Evolutionary conservation across 2,888 invertebrate genomes (phyloP).

Genomic region (Agapetus fuscipes): DNA sequence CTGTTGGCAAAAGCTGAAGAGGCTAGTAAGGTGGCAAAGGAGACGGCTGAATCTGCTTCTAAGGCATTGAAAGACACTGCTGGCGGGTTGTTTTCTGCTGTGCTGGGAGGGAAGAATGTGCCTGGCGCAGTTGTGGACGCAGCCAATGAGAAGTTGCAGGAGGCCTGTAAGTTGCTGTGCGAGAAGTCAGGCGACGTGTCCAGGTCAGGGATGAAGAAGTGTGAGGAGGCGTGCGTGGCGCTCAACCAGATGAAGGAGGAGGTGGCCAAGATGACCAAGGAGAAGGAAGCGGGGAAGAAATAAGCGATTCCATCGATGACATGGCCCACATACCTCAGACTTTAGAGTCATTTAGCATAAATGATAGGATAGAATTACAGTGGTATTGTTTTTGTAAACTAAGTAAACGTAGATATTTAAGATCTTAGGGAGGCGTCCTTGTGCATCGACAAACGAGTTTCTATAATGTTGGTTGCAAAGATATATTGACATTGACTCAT

Average conservation of each 20-base stretch:
- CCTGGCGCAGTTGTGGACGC: conserved; percentile 2
- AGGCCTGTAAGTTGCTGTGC: conserved; percentile 8
- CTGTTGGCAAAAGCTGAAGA: conserved; percentile 3
- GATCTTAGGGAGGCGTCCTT: too few relatives aligned
- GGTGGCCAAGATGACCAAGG: conserved; percentile 7
- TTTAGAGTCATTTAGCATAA: too few relatives aligned
- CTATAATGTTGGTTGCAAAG: too few relatives aligned
- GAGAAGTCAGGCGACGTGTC: neutral
- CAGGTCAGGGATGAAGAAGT: neutral
- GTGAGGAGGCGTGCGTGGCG: conserved; percentile 6
- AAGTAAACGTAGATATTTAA: too few relatives aligned
- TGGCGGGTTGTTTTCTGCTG: neutral
- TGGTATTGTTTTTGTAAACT: too few relatives aligned
- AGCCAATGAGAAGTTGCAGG: conserved; percentile 2
- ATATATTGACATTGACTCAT: too few relatives aligned
- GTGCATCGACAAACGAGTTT: too few relatives aligned
- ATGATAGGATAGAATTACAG: too few relatives aligned
- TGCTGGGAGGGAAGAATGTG: neutral
- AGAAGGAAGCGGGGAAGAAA: neutral
- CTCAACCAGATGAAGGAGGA: conserved; percentile 8
- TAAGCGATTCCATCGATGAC: neutral
- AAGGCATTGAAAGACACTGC: conserved; percentile 3
- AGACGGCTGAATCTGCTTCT: conserved; percentile 1
- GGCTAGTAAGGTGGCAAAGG: conserved; percentile 1
- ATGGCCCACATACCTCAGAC: too few relatives aligned